Evolutionary conservation across 92 coral and sea anemone species (phyloP).

Genomic region (Diadumene lineata): DNA sequence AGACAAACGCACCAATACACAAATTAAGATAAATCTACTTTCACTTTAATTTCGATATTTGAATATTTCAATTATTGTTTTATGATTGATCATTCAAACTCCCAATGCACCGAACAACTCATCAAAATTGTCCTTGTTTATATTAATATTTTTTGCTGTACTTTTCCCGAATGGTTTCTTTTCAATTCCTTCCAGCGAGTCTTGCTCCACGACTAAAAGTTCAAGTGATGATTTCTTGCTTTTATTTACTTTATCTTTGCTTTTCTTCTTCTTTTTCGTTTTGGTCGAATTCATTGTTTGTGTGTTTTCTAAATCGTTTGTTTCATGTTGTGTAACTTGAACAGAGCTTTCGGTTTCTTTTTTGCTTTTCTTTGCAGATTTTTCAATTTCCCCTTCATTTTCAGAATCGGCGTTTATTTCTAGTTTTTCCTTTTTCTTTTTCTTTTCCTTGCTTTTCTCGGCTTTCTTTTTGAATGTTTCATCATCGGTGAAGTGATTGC

Average conservation of each 20-base stretch:
- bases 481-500: no score
- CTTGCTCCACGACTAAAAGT: background rate
- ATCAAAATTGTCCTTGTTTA: slow-evolving; percentile 15
- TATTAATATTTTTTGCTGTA: background rate
- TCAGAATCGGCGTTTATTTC: background rate
- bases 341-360: background rate
- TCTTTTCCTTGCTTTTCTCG: background rate
- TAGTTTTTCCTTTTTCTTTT: background rate
- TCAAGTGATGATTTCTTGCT: background rate
- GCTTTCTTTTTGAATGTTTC: background rate
- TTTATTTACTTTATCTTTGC: background rate
- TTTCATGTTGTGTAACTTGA: background rate
- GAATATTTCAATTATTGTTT: no score
- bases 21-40: no score
- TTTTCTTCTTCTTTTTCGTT: slow-evolving; percentile 7
- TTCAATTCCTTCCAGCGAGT: background rate
- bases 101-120: slow-evolving; percentile 12
- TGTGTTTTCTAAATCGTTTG: background rate
- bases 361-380: background rate
- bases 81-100: slow-evolving; percentile 5
- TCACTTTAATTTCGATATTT: no score
- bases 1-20: no score
- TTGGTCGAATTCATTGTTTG: background rate
- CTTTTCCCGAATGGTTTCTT: background rate
- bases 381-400: background rate